These are phyloP conservation scores for Callosobruchus maculatus DNA, from an alignment of 2,888 invertebrate species.

Conservation along the genomic window DNA sequence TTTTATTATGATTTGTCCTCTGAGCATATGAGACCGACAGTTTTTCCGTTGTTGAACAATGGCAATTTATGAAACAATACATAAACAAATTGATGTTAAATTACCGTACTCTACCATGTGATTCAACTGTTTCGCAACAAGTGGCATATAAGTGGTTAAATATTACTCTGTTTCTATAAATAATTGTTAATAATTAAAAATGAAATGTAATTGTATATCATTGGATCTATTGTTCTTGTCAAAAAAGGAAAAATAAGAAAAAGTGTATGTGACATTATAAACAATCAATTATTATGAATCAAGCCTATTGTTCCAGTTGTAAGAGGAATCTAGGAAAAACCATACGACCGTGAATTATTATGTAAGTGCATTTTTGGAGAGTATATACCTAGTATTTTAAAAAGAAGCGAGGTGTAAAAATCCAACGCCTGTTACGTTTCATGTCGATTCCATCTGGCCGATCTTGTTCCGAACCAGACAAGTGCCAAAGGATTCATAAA, in stretches of 20 bases:
- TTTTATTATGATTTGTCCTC: background rate
- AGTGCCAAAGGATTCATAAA: no score
- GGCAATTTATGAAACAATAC: conserved; percentile 2
- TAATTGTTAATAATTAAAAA: conserved; percentile 5
- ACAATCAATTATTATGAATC: background rate
- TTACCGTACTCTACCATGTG: conserved; percentile 4
- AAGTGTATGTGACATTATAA: background rate
- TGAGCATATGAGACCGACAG: background rate
- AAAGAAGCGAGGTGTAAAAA: no score
- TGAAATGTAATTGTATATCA: conserved; percentile 4
- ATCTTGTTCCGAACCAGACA: no score
- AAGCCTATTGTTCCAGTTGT: background rate
- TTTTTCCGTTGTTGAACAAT: background rate
- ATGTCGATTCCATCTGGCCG: no score
- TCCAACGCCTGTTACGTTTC: no score
- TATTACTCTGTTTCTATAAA: background rate
- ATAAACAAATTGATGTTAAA: conserved; percentile 1
- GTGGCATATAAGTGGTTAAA: conserved; percentile 2
- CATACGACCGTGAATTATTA: background rate
- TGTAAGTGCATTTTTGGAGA: no score
- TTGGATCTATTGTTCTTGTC: conserved; percentile 5
- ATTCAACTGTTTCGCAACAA: conserved; percentile 6
- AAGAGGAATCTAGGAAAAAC: background rate
- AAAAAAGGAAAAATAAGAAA: background rate
- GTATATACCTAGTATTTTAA: no score